Percentiles rank a stretch among this genome's conserved stretches.
These are phyloP conservation scores for Calephelis nemesis DNA, from an alignment of 1,140 invertebrate genomes.

Conservation along the genomic window DNA sequence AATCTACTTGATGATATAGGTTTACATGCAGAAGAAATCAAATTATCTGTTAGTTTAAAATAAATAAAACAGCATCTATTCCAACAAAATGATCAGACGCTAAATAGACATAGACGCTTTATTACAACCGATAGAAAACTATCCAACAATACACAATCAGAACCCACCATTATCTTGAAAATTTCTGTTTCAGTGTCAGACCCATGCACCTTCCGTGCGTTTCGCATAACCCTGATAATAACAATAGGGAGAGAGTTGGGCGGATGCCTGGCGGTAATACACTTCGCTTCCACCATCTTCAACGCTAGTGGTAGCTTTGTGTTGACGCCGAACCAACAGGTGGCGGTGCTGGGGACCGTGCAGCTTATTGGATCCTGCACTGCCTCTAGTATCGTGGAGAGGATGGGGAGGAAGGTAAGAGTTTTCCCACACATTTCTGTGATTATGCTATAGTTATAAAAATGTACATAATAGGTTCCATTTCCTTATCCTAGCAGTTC, in stretches of 20 bases:
- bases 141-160: no score
- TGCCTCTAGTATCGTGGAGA: slow-evolving; percentile 57
- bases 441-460: no score
- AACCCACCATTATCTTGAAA: no score
- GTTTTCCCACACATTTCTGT: neutral
- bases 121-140: no score
- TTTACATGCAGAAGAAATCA: no score
- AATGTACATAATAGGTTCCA: no score
- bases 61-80: no score
- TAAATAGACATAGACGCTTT: no score
- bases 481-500: no score
- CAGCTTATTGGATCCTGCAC: slow-evolving; percentile 61
- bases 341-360: slow-evolving; percentile 52
- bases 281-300: slow-evolving; percentile 70
- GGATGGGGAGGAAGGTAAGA: slow-evolving; percentile 61
- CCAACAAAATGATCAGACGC: no score
- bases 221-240: slow-evolving; percentile 61
- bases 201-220: slow-evolving; percentile 55
- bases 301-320: slow-evolving; percentile 54
- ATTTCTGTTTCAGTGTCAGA: slow-evolving; percentile 49
- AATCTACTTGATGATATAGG: no score
- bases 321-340: slow-evolving; percentile 61
- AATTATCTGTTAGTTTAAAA: no score
- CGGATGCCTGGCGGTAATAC: slow-evolving; percentile 62
- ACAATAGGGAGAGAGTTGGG: slow-evolving; percentile 62